These are phyloP conservation scores for Cirrhinus molitorella DNA, from an alignment of 2,797 vertebrate species.

Conservation along the genomic window DNA sequence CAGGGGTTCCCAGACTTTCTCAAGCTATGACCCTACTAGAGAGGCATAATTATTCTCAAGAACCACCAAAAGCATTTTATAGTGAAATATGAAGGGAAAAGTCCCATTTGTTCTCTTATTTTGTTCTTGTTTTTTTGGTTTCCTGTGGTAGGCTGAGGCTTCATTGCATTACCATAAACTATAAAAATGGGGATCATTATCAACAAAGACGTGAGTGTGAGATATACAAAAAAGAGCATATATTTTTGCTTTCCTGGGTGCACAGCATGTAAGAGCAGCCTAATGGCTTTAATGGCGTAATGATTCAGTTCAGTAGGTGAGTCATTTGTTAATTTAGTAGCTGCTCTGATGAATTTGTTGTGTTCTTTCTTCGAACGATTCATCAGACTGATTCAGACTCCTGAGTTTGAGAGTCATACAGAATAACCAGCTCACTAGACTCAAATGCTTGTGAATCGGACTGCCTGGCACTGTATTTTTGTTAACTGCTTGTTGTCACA, in stretches of 20 bases:
- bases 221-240: background rate
- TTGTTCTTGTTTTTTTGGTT: background rate
- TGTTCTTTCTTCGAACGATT: background rate
- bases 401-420: background rate
- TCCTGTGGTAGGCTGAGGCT: background rate
- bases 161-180: constrained; percentile 2
- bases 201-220: background rate
- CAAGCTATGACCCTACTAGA: background rate
- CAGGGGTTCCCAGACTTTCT: background rate
- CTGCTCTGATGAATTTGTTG: background rate
- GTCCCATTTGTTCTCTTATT: background rate
- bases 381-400: background rate
- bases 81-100: background rate
- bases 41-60: constrained; percentile 8
- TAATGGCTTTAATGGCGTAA: background rate
- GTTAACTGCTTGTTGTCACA: too few relatives aligned
- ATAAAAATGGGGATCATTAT: background rate
- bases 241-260: background rate
- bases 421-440: background rate
- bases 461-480: background rate
- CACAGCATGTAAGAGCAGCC: background rate
- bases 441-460: background rate
- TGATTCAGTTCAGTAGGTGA: constrained; percentile 4
- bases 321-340: background rate
- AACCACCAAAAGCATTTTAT: background rate